These are phyloP conservation scores for Hyppa rectilinea DNA, from an alignment of 2,888 invertebrate genomes.

Conservation along the genomic window DNA sequence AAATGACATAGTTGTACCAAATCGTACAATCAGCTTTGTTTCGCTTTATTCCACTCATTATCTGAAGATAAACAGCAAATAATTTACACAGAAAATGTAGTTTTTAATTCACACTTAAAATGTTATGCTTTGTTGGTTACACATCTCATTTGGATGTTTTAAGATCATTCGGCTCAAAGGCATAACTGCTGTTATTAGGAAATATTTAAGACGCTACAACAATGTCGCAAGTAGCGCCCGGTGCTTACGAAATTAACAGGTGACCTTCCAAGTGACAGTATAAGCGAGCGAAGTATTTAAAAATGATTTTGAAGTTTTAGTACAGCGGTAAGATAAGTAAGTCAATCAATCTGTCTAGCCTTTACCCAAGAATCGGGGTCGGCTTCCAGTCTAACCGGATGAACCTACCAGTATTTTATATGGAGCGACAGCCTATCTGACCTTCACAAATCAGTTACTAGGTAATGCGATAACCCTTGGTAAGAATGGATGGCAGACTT, in stretches of 20 bases:
- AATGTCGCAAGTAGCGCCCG: slow-evolving; percentile 17
- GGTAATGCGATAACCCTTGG: too few species aligned
- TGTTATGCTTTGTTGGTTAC: slow-evolving; percentile 37
- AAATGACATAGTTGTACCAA: slow-evolving; percentile 18
- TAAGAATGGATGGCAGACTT: too few species aligned
- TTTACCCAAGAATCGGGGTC: too few species aligned
- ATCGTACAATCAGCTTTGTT: slow-evolving; percentile 38
- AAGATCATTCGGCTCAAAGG: slow-evolving; percentile 1
- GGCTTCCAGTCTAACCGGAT: too few species aligned
- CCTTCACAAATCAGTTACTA: too few species aligned
- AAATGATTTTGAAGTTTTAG: too few species aligned
- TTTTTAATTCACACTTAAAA: slow-evolving; percentile 24
- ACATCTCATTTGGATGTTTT: slow-evolving; percentile 15
- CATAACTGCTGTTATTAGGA: slow-evolving; percentile 18
- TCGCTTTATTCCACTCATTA: slow-evolving; percentile 31
- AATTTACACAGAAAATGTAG: slow-evolving; percentile 8
- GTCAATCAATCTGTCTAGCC: too few species aligned
- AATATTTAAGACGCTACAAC: slow-evolving; percentile 28
- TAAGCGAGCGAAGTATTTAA: slow-evolving; percentile 14
- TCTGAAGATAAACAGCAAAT: slow-evolving; percentile 44
- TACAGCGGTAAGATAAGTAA: too few species aligned
- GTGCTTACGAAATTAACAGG: slow-evolving; percentile 24
- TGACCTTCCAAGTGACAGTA: slow-evolving; percentile 23
- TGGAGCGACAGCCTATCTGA: too few species aligned
- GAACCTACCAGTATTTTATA: too few species aligned